These are phyloP conservation scores for Danio choprae DNA, from an alignment of 2,797 vertebrate genomes.

Conservation along the genomic window DNA sequence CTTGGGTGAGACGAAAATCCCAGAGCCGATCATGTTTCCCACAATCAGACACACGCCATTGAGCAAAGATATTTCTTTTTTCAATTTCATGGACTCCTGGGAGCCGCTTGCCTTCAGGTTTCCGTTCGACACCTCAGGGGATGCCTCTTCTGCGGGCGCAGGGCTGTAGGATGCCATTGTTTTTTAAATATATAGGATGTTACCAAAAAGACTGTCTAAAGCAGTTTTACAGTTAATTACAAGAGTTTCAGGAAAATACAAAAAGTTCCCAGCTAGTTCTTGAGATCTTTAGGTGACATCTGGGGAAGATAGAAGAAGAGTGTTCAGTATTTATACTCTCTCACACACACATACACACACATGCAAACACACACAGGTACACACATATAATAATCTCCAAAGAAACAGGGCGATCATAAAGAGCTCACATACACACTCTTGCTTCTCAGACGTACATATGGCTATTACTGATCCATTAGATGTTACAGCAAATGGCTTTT, in stretches of 20 bases:
- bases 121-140: slow-evolving; percentile 66
- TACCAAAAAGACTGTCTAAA: background rate
- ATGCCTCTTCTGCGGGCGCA: slow-evolving; percentile 57
- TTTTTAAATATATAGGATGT: slow-evolving; percentile 10
- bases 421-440: slow-evolving; percentile 51
- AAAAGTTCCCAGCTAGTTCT: slow-evolving; percentile 49
- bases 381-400: slow-evolving; percentile 33
- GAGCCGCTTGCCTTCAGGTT: slow-evolving; percentile 45
- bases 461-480: slow-evolving; percentile 75
- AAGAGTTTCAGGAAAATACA: slow-evolving; percentile 38
- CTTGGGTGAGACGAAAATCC: slow-evolving; percentile 93
- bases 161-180: slow-evolving; percentile 75
- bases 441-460: slow-evolving; percentile 59
- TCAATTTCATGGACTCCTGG: slow-evolving; percentile 84
- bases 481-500: slow-evolving; percentile 72
- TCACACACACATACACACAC: background rate
- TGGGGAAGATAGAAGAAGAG: slow-evolving; percentile 61
- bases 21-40: slow-evolving; percentile 96
- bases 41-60: slow-evolving; percentile 92
- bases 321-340: slow-evolving; percentile 1
- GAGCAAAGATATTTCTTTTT: slow-evolving; percentile 92
- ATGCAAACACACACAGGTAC: background rate
- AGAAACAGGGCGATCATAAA: slow-evolving; percentile 29
- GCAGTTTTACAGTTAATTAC: slow-evolving; percentile 39
- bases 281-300: slow-evolving; percentile 70